These are phyloP conservation scores for Tipula lateralis DNA, from an alignment of 2,888 invertebrate species.

Conservation along the genomic window DNA sequence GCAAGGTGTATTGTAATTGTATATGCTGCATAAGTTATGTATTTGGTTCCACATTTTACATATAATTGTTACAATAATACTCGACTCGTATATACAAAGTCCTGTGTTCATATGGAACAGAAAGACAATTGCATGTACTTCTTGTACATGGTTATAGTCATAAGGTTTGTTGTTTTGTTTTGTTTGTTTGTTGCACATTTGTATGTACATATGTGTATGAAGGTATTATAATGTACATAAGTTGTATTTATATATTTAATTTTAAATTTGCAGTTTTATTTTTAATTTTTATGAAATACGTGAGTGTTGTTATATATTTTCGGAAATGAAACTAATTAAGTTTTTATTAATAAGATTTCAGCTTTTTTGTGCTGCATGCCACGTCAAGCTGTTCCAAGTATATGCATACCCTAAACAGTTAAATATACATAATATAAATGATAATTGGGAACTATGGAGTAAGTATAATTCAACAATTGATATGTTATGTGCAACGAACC, in stretches of 20 bases:
- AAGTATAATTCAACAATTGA: not conserved
- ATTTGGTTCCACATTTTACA: not conserved
- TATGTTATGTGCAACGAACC: not conserved
- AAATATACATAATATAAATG: not conserved
- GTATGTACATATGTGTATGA: not conserved
- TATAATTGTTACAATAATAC: no score
- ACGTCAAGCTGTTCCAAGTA: not conserved
- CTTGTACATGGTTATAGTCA: not conserved
- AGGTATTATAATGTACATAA: not conserved
- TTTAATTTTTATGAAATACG: not conserved
- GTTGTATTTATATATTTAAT: not conserved
- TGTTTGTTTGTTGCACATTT: not conserved
- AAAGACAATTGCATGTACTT: not conserved
- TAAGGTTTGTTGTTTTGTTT: not conserved
- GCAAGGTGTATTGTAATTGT: not conserved
- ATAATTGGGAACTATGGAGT: not conserved
- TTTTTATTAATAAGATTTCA: not conserved
- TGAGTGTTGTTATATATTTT: not conserved
- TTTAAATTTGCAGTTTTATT: not conserved
- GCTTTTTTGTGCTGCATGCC: not conserved
- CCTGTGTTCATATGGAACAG: not conserved
- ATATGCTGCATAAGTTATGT: not conserved
- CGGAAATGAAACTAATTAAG: not conserved
- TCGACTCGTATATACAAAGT: not conserved
- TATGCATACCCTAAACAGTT: not conserved